Evolutionary conservation across 2,113 vertebrate genomes (phyloP).

Genomic region (Perca fluviatilis): DNA sequence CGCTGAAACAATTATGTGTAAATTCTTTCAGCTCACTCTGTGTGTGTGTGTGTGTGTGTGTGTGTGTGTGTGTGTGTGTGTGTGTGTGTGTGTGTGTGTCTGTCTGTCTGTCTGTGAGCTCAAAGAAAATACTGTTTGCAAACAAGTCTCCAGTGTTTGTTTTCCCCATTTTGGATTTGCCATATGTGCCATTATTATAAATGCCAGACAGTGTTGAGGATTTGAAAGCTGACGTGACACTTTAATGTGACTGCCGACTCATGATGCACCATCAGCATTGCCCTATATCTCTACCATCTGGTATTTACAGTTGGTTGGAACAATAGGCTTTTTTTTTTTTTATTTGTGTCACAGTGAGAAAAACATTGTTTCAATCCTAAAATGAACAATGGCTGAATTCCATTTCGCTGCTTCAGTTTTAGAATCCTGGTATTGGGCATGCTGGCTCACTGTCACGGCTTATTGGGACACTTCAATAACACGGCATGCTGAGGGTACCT

Average conservation of each 20-base stretch:
- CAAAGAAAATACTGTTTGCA: slow-evolving; percentile 12
- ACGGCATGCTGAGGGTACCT: too few species aligned
- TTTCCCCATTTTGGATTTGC: slow-evolving; percentile 36
- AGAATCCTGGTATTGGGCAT: neutral
- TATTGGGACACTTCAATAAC: neutral
- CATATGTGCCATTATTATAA: slow-evolving; percentile 39
- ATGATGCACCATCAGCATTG: neutral
- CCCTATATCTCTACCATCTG: slow-evolving; percentile 6
- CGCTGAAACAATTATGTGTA: slow-evolving; percentile 46
- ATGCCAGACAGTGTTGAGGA: slow-evolving; percentile 32
- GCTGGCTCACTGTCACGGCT: neutral
- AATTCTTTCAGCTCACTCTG: slow-evolving; percentile 24
- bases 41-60: neutral
- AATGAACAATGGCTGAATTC: neutral
- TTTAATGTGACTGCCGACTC: slow-evolving; percentile 3
- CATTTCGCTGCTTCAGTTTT: neutral
- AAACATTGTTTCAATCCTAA: neutral
- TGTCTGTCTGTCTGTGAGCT: neutral
- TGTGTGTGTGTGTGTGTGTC: too few species aligned
- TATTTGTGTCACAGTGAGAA: slow-evolving; percentile 4
- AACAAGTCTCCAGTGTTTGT: slow-evolving; percentile 40
- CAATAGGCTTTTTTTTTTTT: neutral
- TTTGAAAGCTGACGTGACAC: slow-evolving; percentile 5
- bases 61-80: neutral
- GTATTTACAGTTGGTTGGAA: neutral